Evolutionary conservation across 1,140 invertebrate genomes (phyloP), one percentile per base, ranked within the genome.

Genomic region (Tenebrio molitor): DNA sequence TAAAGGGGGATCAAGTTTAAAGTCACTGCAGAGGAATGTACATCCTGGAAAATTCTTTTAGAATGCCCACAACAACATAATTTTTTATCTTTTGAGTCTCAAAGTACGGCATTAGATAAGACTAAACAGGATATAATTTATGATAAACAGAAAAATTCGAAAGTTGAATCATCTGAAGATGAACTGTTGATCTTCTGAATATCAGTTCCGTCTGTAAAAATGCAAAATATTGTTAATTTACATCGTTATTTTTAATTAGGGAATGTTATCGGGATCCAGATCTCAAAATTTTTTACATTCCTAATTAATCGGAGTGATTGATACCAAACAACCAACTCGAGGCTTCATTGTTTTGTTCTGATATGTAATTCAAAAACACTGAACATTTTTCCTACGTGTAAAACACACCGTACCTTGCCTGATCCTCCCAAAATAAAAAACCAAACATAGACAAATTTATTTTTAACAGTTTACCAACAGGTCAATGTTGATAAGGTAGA

Each of bases 151-250:
- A 58, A 58, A 58, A 58, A 58, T 58, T 58, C 12, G 10, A 23
- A 58, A 58, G 50, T 58, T 58, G 50, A 58, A 58, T 58, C 50
- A 58, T 23, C 50, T 29, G 0, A 15, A 58, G 50, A 29, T 58
- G 50, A 58, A 58, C 50, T 58, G 29, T 58, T 58, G 50, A 58
- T 58, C 50, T 58, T 29, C 29, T 58, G 25, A 58, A 29, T 29
- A 33, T 58, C 50, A 58, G 15, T 29, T 58, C 50, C 15, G 50
- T 58, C 50, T 58, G 50, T 58, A 58, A 58, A 58, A 58, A 33
- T 29, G 23, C 50, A n/a, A 58, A 58, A 19, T 58, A 58, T 6
- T 58, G 23, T 58, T 58, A 8, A 58, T 29, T n/a, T 29, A n/a
- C 12, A 29, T 58, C n/a, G 14, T 29, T 58, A 58, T 50, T 50